Evolutionary conservation across 1,140 invertebrate genomes (phyloP).

Genomic region (Platyura marginata): DNA sequence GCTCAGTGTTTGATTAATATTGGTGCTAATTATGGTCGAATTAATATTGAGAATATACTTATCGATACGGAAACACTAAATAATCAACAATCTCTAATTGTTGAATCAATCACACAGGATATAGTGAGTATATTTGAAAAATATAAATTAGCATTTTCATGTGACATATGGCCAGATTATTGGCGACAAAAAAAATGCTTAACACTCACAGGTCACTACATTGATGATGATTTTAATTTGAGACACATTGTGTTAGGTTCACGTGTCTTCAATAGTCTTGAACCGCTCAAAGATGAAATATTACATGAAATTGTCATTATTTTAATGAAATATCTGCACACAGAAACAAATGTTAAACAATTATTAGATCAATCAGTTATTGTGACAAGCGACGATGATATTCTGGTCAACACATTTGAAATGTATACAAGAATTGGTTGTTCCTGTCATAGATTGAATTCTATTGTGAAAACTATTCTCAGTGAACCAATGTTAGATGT

Average conservation of each 20-base stretch:
- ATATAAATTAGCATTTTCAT: constrained; percentile 4
- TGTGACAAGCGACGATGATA: neutral
- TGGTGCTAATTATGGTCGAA: neutral
- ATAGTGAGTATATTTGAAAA: too few relatives aligned
- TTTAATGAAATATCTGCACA: neutral
- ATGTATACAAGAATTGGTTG: neutral
- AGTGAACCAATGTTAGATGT: too few relatives aligned
- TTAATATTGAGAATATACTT: neutral
- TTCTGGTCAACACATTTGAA: neutral
- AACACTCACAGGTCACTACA: neutral
- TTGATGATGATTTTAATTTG: neutral
- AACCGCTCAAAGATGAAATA: neutral
- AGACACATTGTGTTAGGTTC: neutral
- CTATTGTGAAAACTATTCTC: too few relatives aligned
- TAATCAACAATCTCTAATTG: too few relatives aligned
- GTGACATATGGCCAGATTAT: neutral
- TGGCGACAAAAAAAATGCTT: neutral
- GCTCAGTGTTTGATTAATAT: neutral
- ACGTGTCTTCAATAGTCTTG: neutral
- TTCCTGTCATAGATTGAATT: neutral
- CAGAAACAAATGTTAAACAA: neutral
- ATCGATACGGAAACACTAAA: neutral
- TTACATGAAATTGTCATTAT: neutral
- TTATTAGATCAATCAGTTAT: neutral
- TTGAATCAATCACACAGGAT: too few relatives aligned